phyloP scores from a whole-genome alignment of 1,140 invertebrate species.

The Camponotus floridanus region DNA sequence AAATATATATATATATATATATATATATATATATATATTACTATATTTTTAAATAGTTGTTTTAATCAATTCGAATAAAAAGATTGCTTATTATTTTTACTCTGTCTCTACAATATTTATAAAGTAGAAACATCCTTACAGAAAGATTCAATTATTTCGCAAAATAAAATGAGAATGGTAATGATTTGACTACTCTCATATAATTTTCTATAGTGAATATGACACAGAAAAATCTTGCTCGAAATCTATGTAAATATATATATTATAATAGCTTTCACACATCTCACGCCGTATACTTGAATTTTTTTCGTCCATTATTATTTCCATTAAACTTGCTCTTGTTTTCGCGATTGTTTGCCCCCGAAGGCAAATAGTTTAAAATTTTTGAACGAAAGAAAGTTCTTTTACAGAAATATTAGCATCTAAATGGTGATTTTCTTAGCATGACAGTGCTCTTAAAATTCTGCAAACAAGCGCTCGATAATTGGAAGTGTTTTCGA shows the following conservation, averaged over 20 bases:
- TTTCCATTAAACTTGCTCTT: conserved; percentile 36
- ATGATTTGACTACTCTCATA: neutral
- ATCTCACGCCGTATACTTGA: neutral
- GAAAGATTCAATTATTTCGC: neutral
- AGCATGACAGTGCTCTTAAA: neutral
- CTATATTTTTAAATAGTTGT: neutral
- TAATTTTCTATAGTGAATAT: conserved; percentile 29
- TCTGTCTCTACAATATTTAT: neutral
- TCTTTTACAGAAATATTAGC: conserved; percentile 12
- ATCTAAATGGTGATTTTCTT: neutral
- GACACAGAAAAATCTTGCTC: neutral
- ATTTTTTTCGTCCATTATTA: conserved; percentile 1
- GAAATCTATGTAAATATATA: conserved; percentile 5
- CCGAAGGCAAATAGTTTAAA: conserved; percentile 10
- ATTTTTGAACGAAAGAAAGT: conserved; percentile 30
- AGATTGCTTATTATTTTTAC: conserved; percentile 8
- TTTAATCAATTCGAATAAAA: conserved; percentile 1
- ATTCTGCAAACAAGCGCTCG: neutral
- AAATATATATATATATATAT: neutral
- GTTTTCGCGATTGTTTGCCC: conserved; percentile 12
- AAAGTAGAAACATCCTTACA: neutral
- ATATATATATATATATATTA: too few species aligned
- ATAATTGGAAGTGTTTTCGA: conserved; percentile 27
- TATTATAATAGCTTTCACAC: neutral
- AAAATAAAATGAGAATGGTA: neutral